phyloP scores from a whole-genome alignment of 2,797 vertebrate species.

The Dromococcyx pavoninus region DNA sequence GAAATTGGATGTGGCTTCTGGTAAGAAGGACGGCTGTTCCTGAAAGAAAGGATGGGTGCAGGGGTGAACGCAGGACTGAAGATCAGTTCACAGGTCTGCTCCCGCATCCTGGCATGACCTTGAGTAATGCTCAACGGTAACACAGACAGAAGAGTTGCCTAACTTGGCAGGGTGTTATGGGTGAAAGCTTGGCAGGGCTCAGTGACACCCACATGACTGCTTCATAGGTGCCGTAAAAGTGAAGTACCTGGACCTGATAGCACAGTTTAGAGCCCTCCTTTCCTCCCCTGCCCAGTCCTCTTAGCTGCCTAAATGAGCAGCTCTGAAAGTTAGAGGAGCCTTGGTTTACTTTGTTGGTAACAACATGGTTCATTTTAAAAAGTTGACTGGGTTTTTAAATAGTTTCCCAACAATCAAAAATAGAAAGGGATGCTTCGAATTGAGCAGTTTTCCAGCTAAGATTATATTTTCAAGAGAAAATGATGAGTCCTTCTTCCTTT shows the following conservation, averaged over 20 bases:
- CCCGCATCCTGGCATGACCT: not conserved
- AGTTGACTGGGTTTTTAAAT: not conserved
- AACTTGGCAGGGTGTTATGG: not conserved
- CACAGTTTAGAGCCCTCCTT: not conserved
- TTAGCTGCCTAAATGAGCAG: not conserved
- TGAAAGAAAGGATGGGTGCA: not conserved
- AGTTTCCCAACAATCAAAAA: not conserved
- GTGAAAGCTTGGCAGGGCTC: not conserved
- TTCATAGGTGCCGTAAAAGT: not conserved
- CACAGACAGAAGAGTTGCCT: not conserved
- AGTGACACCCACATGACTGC: not conserved
- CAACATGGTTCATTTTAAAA: not conserved
- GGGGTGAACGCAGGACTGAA: not conserved
- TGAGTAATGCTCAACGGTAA: not conserved
- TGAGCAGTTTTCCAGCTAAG: not conserved
- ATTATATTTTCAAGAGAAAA: not conserved
- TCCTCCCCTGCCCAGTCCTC: not conserved
- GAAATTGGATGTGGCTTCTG: not conserved
- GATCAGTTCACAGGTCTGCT: not conserved
- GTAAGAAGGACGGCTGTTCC: not conserved
- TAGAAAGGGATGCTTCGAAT: not conserved
- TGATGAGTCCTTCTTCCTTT: not conserved
- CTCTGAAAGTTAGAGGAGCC: not conserved
- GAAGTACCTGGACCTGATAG: not conserved
- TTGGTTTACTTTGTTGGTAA: not conserved